Evolutionary conservation across 2,888 invertebrate genomes (phyloP), one percentile per base, ranked within the genome.

Genomic region (Myopa testacea): DNA sequence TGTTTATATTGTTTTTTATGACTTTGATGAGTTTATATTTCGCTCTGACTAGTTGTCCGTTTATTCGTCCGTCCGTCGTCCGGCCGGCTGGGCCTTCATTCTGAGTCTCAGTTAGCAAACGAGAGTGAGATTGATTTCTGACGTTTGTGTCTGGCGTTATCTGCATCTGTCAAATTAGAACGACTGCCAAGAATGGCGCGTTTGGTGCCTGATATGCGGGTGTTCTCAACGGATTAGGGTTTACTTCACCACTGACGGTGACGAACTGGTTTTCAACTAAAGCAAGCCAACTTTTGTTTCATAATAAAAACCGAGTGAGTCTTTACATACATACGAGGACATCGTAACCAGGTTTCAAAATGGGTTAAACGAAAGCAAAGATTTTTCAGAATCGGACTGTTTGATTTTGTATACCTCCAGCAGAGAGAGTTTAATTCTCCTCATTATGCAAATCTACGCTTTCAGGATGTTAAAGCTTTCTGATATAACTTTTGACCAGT

Each of bases 121-220:
- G 78, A 76, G 78, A 78, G 78, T 72, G 72, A 76, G 74, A 73
- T 79, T 72, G 80, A 82, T 75, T 75, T 78, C 69, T 78, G 78
- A 75, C 77, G 71, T 79, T 78, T 77, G 81, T 78, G 68, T 72
- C 70, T 82, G 85, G 85, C 84, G 85, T 84, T 83, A 83, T 58
- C n/a, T 82, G 82, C 82, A 81, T 81, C 83, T 86, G 85, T 86
- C 86, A 86, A 86, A 85, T 86, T 86, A 86, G 84, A 80, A 52
- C 58, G 50, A 58, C 14, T 50, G 52, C 40, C 58, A 34, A 50
- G 55, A 45, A 52, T 37, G 67, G 73, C 45, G 55, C 14, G 38
- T 52, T 63, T 16, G 16, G 19, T n/a, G 45, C 26, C 19, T 19
- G 5, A 16, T 34, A 69, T 75, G 75, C 75, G 75, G 75, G 75